These are phyloP conservation scores for Ennomos erosarius DNA, from an alignment of 2,888 invertebrate species.

Conservation along the genomic window DNA sequence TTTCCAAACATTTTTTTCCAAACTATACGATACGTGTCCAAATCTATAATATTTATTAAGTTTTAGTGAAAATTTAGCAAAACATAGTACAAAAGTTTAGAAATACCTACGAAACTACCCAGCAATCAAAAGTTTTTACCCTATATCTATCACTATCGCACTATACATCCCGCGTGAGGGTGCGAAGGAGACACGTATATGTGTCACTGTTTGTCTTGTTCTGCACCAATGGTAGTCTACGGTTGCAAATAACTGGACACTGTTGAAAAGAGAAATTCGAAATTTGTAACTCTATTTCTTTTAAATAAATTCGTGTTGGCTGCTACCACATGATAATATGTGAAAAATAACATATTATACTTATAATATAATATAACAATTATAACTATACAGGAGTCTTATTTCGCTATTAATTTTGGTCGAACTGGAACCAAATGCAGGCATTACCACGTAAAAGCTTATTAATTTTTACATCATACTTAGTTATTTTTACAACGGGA, in stretches of 20 bases:
- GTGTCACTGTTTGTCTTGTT: constrained; percentile 39
- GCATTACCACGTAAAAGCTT: no score
- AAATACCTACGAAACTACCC: constrained; percentile 82
- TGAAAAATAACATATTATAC: no score
- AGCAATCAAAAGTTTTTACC: constrained; percentile 77
- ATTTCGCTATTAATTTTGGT: constrained; percentile 1
- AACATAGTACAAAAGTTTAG: constrained; percentile 85
- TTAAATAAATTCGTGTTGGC: constrained; percentile 37
- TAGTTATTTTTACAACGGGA: no score
- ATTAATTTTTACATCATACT: no score
- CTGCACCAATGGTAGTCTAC: constrained; percentile 70
- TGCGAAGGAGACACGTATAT: constrained; percentile 61
- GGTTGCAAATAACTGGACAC: constrained; percentile 43
- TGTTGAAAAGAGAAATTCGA: constrained; percentile 24
- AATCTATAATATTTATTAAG: constrained; percentile 71
- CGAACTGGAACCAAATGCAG: no score
- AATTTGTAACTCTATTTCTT: constrained; percentile 27
- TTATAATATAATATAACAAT: not conserved
- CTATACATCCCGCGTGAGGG: constrained; percentile 63
- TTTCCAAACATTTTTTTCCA: constrained; percentile 58
- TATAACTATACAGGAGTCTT: not conserved
- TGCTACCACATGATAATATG: no score
- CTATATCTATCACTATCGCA: constrained; percentile 82
- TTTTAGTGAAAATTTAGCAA: constrained; percentile 85
- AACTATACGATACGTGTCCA: constrained; percentile 77